Percentiles rank a stretch among this genome's conserved stretches.
These are phyloP conservation scores for Ligdia adustata DNA, from an alignment of 2,888 invertebrate species.

Conservation along the genomic window DNA sequence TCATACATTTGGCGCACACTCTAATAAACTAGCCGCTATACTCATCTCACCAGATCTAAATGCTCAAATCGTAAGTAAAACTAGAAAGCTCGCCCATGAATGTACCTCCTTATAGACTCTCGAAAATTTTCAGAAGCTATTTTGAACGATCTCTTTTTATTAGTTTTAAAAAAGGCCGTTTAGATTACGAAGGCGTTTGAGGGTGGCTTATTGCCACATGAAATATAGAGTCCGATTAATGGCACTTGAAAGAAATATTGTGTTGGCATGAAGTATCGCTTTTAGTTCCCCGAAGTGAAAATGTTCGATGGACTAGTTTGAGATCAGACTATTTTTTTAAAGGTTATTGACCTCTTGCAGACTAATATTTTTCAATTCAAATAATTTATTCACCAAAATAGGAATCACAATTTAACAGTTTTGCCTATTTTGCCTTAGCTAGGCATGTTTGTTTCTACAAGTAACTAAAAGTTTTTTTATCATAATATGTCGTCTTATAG, in stretches of 20 bases:
- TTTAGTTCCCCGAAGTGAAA: constrained; percentile 33
- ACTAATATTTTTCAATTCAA: too few species aligned
- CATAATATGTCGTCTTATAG: too few species aligned
- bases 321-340: constrained; percentile 5
- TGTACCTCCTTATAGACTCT: constrained; percentile 53
- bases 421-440: too few species aligned
- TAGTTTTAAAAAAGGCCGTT: constrained; percentile 82
- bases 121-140: constrained; percentile 80
- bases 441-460: too few species aligned
- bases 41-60: too few species aligned
- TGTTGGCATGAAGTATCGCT: constrained; percentile 52
- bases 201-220: constrained; percentile 73
- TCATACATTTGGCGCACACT: too few species aligned
- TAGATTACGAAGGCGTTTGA: constrained; percentile 74
- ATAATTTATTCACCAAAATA: too few species aligned
- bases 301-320: constrained; percentile 16
- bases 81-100: constrained; percentile 6
- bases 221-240: constrained; percentile 73
- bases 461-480: too few species aligned
- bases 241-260: constrained; percentile 59
- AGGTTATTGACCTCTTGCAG: constrained; percentile 1
- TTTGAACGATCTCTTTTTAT: constrained; percentile 80
- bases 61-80: too few species aligned
- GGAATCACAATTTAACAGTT: too few species aligned
- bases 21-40: too few species aligned